A percentile compares a stretch with the other conserved stretches of the same genome.
Conservation (phyloP, 1,140 invertebrate species). For the Drosophila serrata region DNA sequence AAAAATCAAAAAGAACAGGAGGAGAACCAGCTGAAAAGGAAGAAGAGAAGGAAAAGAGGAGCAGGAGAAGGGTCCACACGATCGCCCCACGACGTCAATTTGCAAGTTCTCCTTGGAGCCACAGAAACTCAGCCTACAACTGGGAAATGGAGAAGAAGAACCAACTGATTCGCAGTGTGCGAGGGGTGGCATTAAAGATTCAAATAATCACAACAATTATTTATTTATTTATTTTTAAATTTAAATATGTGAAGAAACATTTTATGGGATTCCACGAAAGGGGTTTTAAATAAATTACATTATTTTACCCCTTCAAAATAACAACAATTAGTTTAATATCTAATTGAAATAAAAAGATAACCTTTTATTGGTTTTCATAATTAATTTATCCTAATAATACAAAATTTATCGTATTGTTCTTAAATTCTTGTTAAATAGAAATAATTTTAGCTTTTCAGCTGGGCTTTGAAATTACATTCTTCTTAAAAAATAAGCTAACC, state of each 20-base stretch:
- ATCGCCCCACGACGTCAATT: constrained; percentile 74
- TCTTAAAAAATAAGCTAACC: too few species aligned
- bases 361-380: neutral
- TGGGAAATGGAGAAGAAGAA: constrained; percentile 9
- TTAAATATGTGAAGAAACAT: neutral
- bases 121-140: constrained; percentile 22
- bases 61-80: constrained; percentile 59
- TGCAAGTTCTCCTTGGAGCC: constrained; percentile 59
- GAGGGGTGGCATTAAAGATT: neutral
- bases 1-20: constrained; percentile 14
- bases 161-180: constrained; percentile 13
- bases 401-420: too few species aligned
- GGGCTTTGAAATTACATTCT: too few species aligned
- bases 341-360: neutral
- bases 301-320: too few species aligned
- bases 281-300: too few species aligned
- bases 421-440: neutral
- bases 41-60: constrained; percentile 34
- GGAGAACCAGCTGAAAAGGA: constrained; percentile 24
- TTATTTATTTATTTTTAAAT: neutral
- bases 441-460: neutral
- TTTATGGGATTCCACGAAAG: neutral
- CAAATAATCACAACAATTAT: neutral
- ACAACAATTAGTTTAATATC: neutral
- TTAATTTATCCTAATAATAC: too few species aligned